phyloP scores from a whole-genome alignment of 2,113 vertebrate genomes.

The Micromys minutus region DNA sequence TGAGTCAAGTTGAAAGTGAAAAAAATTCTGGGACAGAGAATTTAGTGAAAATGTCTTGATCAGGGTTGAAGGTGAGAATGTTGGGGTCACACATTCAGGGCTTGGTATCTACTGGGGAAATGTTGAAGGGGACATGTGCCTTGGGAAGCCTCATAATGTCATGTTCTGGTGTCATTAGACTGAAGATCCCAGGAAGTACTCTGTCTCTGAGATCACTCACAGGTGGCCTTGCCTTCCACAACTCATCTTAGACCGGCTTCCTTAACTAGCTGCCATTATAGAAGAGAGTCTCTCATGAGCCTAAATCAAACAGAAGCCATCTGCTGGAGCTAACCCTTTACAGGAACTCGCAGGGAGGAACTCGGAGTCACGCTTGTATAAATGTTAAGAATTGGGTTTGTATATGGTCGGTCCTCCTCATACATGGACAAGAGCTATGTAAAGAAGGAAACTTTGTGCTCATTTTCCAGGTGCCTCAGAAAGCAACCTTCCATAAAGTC shows the following conservation, averaged over 20 bases:
- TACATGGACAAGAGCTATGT: neutral
- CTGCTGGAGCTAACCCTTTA: neutral
- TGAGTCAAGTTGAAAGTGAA: neutral
- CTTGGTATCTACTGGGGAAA: neutral
- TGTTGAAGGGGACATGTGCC: too few species aligned
- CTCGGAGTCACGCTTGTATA: neutral
- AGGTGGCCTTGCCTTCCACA: neutral
- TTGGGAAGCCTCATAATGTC: neutral
- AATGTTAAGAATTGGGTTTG: neutral
- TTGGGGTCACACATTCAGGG: neutral
- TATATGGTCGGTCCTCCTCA: neutral
- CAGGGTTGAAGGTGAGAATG: neutral
- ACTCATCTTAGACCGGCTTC: neutral
- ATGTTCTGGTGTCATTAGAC: neutral
- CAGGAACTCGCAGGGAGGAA: neutral
- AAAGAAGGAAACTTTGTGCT: neutral
- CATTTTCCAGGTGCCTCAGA: neutral
- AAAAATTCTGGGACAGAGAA: neutral
- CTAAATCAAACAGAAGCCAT: neutral
- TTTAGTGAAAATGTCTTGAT: neutral
- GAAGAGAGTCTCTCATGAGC: neutral
- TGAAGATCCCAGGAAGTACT: neutral
- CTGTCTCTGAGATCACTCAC: neutral
- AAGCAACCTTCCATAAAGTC: neutral
- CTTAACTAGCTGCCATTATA: fast-evolving